Conservation (phyloP, 2,797 vertebrate genomes). For the Dendrocincla fuliginosa region DNA sequence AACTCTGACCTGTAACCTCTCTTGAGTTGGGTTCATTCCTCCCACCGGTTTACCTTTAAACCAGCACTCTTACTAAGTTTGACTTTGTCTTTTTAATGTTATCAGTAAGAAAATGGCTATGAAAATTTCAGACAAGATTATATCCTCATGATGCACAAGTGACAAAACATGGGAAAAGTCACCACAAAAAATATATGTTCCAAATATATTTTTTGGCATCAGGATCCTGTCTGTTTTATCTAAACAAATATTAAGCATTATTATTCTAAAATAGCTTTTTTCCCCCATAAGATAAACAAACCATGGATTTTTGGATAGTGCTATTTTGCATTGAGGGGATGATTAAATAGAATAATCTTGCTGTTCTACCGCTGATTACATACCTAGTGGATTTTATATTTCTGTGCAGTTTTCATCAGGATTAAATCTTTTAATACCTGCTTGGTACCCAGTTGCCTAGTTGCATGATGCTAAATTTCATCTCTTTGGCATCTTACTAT, state of each 20-base stretch:
- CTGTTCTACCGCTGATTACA: background rate
- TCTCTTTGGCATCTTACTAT: conserved; percentile 1
- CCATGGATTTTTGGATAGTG: background rate
- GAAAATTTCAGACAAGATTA: background rate
- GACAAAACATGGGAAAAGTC: background rate
- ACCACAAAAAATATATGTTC: background rate
- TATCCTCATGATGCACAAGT: background rate
- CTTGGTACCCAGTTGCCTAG: background rate
- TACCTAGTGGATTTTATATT: background rate
- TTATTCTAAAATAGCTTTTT: background rate
- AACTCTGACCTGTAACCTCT: no score
- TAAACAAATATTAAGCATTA: background rate
- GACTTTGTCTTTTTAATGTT: background rate
- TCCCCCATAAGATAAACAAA: background rate
- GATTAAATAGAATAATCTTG: background rate
- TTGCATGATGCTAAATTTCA: background rate
- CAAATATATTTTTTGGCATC: background rate
- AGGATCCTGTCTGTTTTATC: background rate
- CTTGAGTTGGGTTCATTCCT: no score
- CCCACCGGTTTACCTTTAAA: no score
- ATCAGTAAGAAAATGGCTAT: background rate
- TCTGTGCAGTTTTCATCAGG: background rate
- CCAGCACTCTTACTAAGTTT: background rate
- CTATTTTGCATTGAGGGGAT: background rate
- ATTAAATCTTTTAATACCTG: background rate